Evolutionary conservation across 2,113 vertebrate species (phyloP).

Genomic region (Malurus cyaneus): DNA sequence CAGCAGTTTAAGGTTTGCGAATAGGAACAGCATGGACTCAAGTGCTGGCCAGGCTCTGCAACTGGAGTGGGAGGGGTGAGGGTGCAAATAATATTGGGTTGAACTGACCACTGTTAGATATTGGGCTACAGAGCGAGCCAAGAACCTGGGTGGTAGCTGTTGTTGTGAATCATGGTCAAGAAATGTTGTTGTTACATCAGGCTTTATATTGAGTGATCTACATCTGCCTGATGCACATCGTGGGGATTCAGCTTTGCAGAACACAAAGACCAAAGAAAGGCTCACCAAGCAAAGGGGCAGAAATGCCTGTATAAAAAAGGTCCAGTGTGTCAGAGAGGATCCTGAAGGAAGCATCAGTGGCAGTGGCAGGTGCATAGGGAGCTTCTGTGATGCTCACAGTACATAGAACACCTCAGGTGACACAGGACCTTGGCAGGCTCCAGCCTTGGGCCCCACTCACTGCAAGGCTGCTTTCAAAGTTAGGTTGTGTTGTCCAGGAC

Average conservation of each 20-base stretch:
- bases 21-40: not conserved
- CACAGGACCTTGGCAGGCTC: not conserved
- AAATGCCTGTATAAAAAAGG: not conserved
- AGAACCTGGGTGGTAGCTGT: constrained; percentile 59
- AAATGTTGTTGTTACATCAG: constrained; percentile 44
- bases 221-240: not conserved
- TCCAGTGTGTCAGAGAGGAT: not conserved
- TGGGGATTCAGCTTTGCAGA: not conserved
- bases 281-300: not conserved
- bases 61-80: not conserved
- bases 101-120: not conserved
- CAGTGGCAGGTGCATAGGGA: not conserved
- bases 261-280: not conserved
- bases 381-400: not conserved
- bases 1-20: not conserved
- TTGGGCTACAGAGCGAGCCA: not conserved
- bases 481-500: not conserved
- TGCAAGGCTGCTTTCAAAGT: not conserved
- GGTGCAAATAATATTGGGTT: not conserved
- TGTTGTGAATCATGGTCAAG: constrained; percentile 41
- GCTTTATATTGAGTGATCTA: not conserved
- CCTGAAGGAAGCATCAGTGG: not conserved
- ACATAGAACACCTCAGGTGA: not conserved
- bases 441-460: not conserved
- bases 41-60: not conserved